These are phyloP conservation scores for Gadus chalcogrammus DNA, from an alignment of 2,113 vertebrate genomes.

Conservation along the genomic window DNA sequence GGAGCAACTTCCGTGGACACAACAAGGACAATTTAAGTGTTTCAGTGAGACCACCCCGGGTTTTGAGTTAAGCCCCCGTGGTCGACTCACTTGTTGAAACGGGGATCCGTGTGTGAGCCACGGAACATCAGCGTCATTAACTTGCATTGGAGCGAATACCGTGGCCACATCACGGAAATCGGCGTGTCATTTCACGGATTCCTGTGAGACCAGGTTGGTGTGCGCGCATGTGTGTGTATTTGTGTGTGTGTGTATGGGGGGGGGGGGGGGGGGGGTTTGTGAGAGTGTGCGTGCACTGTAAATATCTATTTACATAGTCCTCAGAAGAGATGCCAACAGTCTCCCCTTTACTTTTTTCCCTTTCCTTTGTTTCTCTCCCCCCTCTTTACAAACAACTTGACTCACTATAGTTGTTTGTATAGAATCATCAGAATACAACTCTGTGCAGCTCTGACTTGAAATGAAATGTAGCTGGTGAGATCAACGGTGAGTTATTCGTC, in stretches of 20 bases:
- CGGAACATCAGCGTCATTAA: too few relatives aligned
- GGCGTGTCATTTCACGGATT: too few relatives aligned
- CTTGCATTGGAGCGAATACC: too few relatives aligned
- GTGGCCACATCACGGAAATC: too few relatives aligned
- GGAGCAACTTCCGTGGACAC: too few relatives aligned
- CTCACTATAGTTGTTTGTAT: background rate
- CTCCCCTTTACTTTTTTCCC: background rate
- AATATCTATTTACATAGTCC: conserved; percentile 2
- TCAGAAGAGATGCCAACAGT: background rate
- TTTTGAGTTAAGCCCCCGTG: too few relatives aligned
- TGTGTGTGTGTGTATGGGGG: background rate
- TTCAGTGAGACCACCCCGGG: too few relatives aligned
- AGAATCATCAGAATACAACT: background rate
- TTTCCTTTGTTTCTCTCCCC: background rate
- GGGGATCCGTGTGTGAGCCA: too few relatives aligned
- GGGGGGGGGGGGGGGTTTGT: conserved; percentile 1
- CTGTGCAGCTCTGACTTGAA: background rate
- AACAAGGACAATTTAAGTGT: too few relatives aligned
- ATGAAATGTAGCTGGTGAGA: background rate
- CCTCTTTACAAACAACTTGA: background rate
- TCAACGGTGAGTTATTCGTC: too few relatives aligned
- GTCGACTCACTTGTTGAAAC: too few relatives aligned
- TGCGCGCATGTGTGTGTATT: conserved; percentile 3
- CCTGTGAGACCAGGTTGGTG: too few relatives aligned
- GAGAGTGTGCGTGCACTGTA: background rate